phyloP scores from a whole-genome alignment of 2,113 vertebrate species.

The Menura novaehollandiae region DNA sequence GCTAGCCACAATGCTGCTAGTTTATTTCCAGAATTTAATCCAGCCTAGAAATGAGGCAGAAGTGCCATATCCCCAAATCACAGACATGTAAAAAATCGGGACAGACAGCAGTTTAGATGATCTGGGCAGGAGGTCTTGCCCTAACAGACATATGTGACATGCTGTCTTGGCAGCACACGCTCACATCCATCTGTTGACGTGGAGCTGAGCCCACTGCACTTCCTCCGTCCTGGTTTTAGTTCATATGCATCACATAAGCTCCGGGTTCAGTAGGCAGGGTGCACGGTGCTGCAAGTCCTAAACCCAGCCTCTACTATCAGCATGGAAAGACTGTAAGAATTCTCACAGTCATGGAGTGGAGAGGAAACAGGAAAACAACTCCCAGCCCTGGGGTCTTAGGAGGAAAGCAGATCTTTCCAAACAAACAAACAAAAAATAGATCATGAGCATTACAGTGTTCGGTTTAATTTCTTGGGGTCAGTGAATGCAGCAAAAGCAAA shows the following conservation, averaged over 20 bases:
- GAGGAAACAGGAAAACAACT: not conserved
- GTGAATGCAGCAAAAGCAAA: not conserved
- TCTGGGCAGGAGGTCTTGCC: conserved; percentile 22
- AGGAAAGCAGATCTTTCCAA: not conserved
- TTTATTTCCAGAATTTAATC: not conserved
- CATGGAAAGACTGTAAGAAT: not conserved
- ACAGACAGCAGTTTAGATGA: conserved; percentile 18
- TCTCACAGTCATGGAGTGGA: not conserved
- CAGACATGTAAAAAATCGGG: not conserved
- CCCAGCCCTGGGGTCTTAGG: not conserved
- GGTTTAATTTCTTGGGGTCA: not conserved
- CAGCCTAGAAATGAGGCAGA: not conserved
- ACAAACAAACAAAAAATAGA: not conserved
- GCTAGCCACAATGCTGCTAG: not conserved
- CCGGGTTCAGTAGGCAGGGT: not conserved
- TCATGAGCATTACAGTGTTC: rapidly evolving
- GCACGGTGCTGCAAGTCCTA: not conserved
- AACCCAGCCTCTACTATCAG: not conserved
- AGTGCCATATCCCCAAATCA: not conserved
- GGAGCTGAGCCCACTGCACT: not conserved
- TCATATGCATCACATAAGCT: not conserved
- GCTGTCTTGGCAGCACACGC: not conserved
- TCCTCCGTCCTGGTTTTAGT: not conserved
- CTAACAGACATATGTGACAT: conserved; percentile 11
- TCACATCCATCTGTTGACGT: conserved; percentile 6